Percentiles rank a stretch among this genome's conserved stretches.
Conservation (phyloP, 2,797 vertebrate genomes). For the Mormyrops boulengeri region DNA sequence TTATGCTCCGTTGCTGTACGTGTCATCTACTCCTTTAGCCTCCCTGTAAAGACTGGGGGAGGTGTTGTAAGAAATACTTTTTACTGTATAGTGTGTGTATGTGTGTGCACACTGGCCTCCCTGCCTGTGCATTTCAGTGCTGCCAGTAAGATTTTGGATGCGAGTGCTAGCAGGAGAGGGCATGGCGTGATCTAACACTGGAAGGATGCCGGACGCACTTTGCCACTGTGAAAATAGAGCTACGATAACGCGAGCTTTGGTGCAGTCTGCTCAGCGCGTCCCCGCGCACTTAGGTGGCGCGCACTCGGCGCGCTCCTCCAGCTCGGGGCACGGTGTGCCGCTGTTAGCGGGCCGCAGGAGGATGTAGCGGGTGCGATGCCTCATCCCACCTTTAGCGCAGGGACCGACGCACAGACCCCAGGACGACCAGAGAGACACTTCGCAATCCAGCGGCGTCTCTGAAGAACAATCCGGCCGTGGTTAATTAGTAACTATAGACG, state of each 20-base stretch:
- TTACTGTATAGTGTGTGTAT: background rate
- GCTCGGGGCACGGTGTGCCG: slow-evolving; percentile 65
- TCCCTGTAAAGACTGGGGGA: background rate
- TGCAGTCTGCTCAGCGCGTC: slow-evolving; percentile 44
- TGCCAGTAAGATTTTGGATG: background rate
- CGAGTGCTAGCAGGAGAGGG: background rate
- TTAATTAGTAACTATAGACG: background rate
- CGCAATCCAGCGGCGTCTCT: slow-evolving; percentile 71
- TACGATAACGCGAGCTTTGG: background rate
- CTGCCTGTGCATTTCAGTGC: background rate
- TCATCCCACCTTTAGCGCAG: slow-evolving; percentile 58
- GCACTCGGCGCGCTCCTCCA: slow-evolving; percentile 69
- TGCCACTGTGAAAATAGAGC: background rate
- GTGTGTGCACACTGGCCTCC: background rate
- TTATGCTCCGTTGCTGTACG: background rate
- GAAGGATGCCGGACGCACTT: background rate
- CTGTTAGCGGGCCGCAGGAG: slow-evolving; percentile 66
- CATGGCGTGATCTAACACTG: background rate
- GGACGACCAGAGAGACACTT: slow-evolving; percentile 70
- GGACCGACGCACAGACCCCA: slow-evolving; percentile 69
- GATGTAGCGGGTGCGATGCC: slow-evolving; percentile 70
- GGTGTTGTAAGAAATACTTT: background rate
- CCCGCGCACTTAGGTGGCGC: slow-evolving; percentile 58
- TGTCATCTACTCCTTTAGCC: background rate
- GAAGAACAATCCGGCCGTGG: slow-evolving; percentile 12